Evolutionary conservation across 2,797 vertebrate genomes (phyloP).

Genomic region (Microctenopoma steveboyesi): DNA sequence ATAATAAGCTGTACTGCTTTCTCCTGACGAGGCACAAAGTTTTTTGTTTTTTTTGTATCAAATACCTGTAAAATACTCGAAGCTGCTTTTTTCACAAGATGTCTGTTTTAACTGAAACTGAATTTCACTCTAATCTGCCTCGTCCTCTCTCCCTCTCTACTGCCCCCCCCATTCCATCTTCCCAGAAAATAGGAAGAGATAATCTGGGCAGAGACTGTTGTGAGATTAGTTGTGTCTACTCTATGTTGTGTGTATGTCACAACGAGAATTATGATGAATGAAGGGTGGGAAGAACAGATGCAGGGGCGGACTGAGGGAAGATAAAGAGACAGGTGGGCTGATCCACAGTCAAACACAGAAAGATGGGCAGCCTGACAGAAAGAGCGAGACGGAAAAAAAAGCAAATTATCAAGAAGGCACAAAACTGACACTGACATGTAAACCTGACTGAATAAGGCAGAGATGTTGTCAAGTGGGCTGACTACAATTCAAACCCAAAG

Average conservation of each 20-base stretch:
- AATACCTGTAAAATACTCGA: conserved; percentile 2
- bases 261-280: conserved; percentile 28
- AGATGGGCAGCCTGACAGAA: conserved; percentile 26
- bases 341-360: conserved; percentile 20
- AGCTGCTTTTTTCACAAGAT: conserved; percentile 30
- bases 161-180: conserved; percentile 38
- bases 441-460: conserved; percentile 21
- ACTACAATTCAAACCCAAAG: conserved; percentile 19
- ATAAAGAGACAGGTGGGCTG: conserved; percentile 47
- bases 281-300: conserved; percentile 6
- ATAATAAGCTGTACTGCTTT: conserved; percentile 6
- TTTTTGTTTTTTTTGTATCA: conserved; percentile 8
- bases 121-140: conserved; percentile 55
- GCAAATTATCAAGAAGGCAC: conserved; percentile 9
- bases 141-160: conserved; percentile 13
- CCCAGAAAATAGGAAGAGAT: conserved; percentile 53
- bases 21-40: conserved; percentile 5
- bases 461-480: conserved; percentile 30
- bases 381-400: not conserved
- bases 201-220: conserved; percentile 73
- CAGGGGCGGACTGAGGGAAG: conserved; percentile 17
- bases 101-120: conserved; percentile 33
- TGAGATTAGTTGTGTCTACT: conserved; percentile 71
- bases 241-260: conserved; percentile 44
- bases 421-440: conserved; percentile 28